Base-by-base conservation (phyloP, 2,113 vertebrate species). In the Bucco capensis region DNA sequence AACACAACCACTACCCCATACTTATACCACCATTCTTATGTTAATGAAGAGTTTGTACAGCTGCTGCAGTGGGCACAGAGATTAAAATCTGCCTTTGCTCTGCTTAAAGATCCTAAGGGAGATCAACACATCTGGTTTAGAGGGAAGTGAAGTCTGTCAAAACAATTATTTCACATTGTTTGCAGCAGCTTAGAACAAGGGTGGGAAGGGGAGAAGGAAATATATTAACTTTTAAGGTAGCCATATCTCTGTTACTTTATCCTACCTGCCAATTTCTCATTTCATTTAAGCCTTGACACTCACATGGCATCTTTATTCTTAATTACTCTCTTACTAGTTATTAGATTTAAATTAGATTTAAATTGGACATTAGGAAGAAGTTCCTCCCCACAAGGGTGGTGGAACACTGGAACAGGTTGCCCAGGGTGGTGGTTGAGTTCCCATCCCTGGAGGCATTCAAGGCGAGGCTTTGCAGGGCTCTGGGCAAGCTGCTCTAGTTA, bases 41-140 rank as follows among this genome's bases (percentile, higher is more conserved):
- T 90, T 97, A 97, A 97, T 97, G 90, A 95, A 92, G 92, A 94
- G 80, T 96, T 97, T 96, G 66, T 92, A 92, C 86, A 94, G 95
- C 95, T 97, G 93, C 88, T 89, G 61, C 71, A 86, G 54, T 83
- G 81, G 94, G 81, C 85, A 78, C 14, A 71, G 86, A 96, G 95
- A 97, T 96, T 92, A 96, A 95, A 97, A 95, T 91, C 94, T 94
- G 91, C 85, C 88, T 38, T 96, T 89, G 58, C 73, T 93, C 87
- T 86, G 54, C 72, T 83, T 93, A 96, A 88, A 91, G 92, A 96
- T 96, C 91, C 86, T 90, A 51, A 47, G 89, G 91, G 86, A 93
- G 65, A 92, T 89, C 93, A 94, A 54, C 80, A 96, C 92, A 96
- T 96, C 93, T 96, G 92, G 72, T 92, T 77, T 91, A 57, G 35